A percentile compares a stretch with the other conserved stretches of the same genome.
Evolutionary conservation across 2,888 invertebrate genomes (phyloP).

Genomic region (Busseola fusca): DNA sequence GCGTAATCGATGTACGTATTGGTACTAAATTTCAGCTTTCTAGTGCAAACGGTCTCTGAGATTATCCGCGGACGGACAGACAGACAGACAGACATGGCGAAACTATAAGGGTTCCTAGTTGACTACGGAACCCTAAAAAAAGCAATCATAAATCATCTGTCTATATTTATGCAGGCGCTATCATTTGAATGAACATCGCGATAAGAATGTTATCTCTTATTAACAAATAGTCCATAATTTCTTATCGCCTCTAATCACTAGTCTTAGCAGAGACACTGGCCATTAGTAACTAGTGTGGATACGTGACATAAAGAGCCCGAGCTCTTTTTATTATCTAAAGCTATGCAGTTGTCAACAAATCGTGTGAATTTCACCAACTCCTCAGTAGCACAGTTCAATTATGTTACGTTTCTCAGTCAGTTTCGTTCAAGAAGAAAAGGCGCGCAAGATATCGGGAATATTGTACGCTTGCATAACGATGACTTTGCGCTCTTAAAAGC

Average conservation of each 20-base stretch:
- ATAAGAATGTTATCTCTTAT: slow-evolving; percentile 74
- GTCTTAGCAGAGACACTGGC: slow-evolving; percentile 69
- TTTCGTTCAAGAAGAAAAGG: slow-evolving; percentile 75
- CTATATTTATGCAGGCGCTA: slow-evolving; percentile 44
- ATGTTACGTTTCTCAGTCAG: slow-evolving; percentile 80
- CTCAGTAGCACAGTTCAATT: slow-evolving; percentile 82
- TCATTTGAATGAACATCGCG: slow-evolving; percentile 74
- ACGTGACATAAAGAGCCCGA: slow-evolving; percentile 68
- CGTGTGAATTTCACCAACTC: slow-evolving; percentile 82
- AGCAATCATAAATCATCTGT: slow-evolving; percentile 15
- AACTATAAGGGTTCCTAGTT: too few species aligned
- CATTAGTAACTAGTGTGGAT: slow-evolving; percentile 66
- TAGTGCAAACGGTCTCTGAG: too few species aligned
- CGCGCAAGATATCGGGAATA: slow-evolving; percentile 80
- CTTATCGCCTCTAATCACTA: slow-evolving; percentile 80
- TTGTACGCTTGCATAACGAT: slow-evolving; percentile 80
- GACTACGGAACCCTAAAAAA: too few species aligned
- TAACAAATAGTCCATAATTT: slow-evolving; percentile 72
- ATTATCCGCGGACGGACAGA: too few species aligned
- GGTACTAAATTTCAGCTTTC: too few species aligned
- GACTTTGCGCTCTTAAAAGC: slow-evolving; percentile 68
- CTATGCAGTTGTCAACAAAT: slow-evolving; percentile 81
- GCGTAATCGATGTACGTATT: too few species aligned
- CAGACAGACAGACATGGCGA: too few species aligned
- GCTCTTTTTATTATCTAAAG: slow-evolving; percentile 59